Base-by-base conservation (phyloP, 1,140 invertebrate species). In the Drosophila saltans region DNA sequence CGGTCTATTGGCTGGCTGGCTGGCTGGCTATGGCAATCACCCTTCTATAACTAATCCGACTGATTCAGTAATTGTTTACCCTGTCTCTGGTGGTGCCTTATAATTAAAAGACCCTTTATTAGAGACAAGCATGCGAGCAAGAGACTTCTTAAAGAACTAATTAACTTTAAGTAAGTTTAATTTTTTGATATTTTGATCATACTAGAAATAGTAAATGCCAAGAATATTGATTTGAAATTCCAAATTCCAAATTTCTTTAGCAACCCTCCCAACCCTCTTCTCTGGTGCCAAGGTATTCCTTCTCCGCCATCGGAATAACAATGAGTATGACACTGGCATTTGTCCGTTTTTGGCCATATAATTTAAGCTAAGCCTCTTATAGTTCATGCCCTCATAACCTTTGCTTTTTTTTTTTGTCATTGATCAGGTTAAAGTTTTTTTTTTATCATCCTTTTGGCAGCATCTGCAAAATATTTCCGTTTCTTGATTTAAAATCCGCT, bases 341-440 rank as follows among this genome's bases (percentile, higher is more conserved):
- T 24, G 33, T 36, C 56, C 56, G 56, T 33, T 33, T 33, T 26
- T 39, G 56, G 56, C 28, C 39, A 36, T 39, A 58, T 36, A 58
- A 58, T 58, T 36, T 58, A 16, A 58, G 57, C 7, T 59, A 59
- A 59, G 57, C 57, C 30, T 59, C 57, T 59, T 59, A 58, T 36
- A 36, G 8, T 7, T 36, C 30, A 58, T 58, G 56, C 28, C 16
- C 33, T 36, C 33, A 16, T 16, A 48, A 48, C 33, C 9, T 36
- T 36, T 30, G 1, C 3, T 5, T 30, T 30, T 5, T 39, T 16
- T 59, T 59, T 36, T 16, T 39, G n/a, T 59, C 57, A 58, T 58
- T 58, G 56, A 33, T 33, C 26, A 30, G n/a, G 11, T 58, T 39
- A 33, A 52, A 26, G 45, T 26, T 52, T 52, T 52, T 26, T 39